Conservation (phyloP, 2,797 vertebrate species). For the Natrix natrix region DNA sequence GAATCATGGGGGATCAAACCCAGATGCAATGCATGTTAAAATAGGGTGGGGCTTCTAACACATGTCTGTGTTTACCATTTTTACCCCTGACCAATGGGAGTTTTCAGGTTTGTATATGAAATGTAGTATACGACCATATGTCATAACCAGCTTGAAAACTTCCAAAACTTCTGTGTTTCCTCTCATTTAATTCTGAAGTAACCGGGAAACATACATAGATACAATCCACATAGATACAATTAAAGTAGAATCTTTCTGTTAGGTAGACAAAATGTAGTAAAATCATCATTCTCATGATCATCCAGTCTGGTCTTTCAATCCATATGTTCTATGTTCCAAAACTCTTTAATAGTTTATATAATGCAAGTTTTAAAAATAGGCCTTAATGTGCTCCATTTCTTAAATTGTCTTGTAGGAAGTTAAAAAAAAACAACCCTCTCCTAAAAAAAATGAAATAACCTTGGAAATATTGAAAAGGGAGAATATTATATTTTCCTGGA, state of each 20-base stretch:
- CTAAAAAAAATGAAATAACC: too few relatives aligned
- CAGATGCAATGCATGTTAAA: neutral
- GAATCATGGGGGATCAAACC: neutral
- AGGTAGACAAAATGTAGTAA: neutral
- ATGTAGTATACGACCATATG: neutral
- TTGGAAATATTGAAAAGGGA: too few relatives aligned
- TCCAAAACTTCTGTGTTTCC: neutral
- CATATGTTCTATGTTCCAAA: conserved; percentile 25
- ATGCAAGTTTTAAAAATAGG: neutral
- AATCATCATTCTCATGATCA: neutral
- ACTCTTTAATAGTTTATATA: neutral
- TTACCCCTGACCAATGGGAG: neutral
- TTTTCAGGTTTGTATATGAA: neutral
- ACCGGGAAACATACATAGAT: neutral
- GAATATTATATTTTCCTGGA: too few relatives aligned
- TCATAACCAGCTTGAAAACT: conserved; percentile 14
- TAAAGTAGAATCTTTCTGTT: neutral
- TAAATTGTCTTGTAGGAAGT: neutral
- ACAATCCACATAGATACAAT: neutral
- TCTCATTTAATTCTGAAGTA: conserved; percentile 7
- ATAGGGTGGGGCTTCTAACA: neutral
- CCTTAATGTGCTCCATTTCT: neutral
- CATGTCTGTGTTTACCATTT: neutral
- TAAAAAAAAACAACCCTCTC: too few relatives aligned
- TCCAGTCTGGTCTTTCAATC: neutral